Percentiles rank a stretch among this genome's conserved stretches.
Conservation (phyloP, 2,113 vertebrate genomes). For the Ibidorhyncha struthersii region DNA sequence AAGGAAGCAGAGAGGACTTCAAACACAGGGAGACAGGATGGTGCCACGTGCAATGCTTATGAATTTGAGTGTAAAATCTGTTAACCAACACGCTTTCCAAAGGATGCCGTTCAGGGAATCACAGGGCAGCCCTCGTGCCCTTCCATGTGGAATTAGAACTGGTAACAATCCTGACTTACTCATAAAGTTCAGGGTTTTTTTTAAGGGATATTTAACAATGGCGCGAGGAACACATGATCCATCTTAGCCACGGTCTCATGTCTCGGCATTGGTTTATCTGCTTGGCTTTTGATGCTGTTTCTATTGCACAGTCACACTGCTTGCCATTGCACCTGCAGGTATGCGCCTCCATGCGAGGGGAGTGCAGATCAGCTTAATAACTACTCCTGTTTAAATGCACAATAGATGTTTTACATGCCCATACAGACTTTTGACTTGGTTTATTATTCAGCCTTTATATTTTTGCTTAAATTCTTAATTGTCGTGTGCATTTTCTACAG, state of each 20-base stretch:
- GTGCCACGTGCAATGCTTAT: slow-evolving; percentile 20
- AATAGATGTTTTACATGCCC: background rate
- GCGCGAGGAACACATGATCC: background rate
- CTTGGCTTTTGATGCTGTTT: slow-evolving; percentile 6
- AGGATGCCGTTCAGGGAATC: slow-evolving; percentile 38
- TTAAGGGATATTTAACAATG: slow-evolving; percentile 19
- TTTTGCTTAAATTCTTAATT: background rate
- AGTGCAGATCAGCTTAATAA: background rate
- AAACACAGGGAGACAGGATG: slow-evolving; percentile 18
- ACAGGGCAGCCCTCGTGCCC: slow-evolving; percentile 14
- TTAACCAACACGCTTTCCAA: slow-evolving; percentile 29
- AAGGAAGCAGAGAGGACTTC: background rate
- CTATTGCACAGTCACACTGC: background rate
- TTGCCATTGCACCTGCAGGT: background rate
- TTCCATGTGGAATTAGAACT: slow-evolving; percentile 8
- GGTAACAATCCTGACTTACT: slow-evolving; percentile 37
- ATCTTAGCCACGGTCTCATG: slow-evolving; percentile 27
- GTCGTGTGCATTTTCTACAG: background rate
- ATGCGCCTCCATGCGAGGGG: background rate
- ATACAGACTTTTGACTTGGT: background rate
- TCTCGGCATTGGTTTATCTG: background rate
- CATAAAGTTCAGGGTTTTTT: slow-evolving; percentile 36
- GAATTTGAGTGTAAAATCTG: slow-evolving; percentile 50
- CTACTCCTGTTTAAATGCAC: background rate
- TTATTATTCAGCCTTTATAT: background rate